These are phyloP conservation scores for Danaus melanippus DNA, from an alignment of 1,140 invertebrate genomes.

Conservation along the genomic window DNA sequence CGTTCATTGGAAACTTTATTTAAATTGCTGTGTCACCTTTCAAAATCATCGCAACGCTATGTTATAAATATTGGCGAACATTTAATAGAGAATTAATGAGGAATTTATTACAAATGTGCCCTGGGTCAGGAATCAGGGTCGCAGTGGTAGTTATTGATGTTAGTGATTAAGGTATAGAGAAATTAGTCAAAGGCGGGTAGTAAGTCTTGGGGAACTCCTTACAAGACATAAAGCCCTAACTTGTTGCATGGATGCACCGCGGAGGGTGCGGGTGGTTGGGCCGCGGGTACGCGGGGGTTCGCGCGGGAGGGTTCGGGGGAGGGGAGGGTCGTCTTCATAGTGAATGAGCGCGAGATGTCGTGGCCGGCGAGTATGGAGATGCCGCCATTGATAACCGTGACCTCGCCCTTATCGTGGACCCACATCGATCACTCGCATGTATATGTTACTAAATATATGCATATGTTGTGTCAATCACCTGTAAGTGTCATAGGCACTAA, in stretches of 20 bases:
- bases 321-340: constrained; percentile 52
- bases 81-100: too few species aligned
- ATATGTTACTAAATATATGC: constrained; percentile 15
- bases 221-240: constrained; percentile 57
- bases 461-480: constrained; percentile 4
- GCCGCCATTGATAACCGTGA: constrained; percentile 66
- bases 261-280: constrained; percentile 38
- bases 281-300: constrained; percentile 28
- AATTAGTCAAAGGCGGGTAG: too few species aligned
- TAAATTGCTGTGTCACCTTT: constrained; percentile 36
- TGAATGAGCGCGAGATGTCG: constrained; percentile 69
- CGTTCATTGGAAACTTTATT: constrained; percentile 57
- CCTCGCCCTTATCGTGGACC: constrained; percentile 56
- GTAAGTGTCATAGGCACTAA: background rate
- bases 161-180: too few species aligned
- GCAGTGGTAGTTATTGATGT: too few species aligned
- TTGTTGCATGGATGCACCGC: constrained; percentile 68
- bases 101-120: too few species aligned
- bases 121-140: too few species aligned
- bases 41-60: constrained; percentile 5
- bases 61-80: too few species aligned
- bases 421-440: constrained; percentile 37
- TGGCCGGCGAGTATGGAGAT: constrained; percentile 65
- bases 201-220: constrained; percentile 36
- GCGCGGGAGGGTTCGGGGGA: constrained; percentile 23